Percentiles rank a stretch among this genome's conserved stretches.
Evolutionary conservation across 1,140 invertebrate species (phyloP).

Genomic region (Zaprionus ghesquierei): DNA sequence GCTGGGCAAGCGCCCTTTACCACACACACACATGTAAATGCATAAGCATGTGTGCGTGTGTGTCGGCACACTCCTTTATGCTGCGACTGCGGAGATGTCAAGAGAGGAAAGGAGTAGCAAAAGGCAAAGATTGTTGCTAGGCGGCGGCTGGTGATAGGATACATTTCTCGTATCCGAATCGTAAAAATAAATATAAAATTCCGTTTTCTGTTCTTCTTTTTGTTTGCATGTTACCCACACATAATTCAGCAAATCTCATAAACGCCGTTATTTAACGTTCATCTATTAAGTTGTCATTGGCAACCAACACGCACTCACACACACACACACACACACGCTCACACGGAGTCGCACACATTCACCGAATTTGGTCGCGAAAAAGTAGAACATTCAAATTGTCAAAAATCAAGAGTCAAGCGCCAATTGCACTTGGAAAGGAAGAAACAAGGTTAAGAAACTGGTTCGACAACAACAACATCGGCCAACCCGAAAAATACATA

Average conservation of each 20-base stretch:
- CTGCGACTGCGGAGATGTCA: neutral
- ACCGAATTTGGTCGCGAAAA: conserved; percentile 29
- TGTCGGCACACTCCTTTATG: too few relatives aligned
- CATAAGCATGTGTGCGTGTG: neutral
- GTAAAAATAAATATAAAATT: conserved; percentile 16
- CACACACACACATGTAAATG: neutral
- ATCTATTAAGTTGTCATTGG: conserved; percentile 53
- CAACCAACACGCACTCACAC: conserved; percentile 30
- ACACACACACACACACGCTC: neutral
- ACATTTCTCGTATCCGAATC: conserved; percentile 1
- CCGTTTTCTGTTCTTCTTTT: conserved; percentile 6
- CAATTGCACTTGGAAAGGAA: conserved; percentile 67
- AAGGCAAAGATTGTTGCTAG: conserved; percentile 35
- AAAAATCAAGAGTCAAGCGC: conserved; percentile 63
- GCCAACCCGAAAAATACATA: conserved; percentile 44
- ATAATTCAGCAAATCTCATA: conserved; percentile 44
- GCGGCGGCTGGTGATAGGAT: conserved; percentile 27
- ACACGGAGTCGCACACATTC: neutral
- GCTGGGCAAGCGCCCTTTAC: conserved; percentile 14
- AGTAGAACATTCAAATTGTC: conserved; percentile 69
- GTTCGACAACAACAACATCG: conserved; percentile 53
- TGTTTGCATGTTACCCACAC: conserved; percentile 36
- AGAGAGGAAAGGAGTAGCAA: conserved; percentile 13
- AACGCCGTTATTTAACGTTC: conserved; percentile 39
- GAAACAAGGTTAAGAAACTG: conserved; percentile 79